Base-by-base conservation (phyloP, 2,113 vertebrate genomes). In the Melozone crissalis region DNA sequence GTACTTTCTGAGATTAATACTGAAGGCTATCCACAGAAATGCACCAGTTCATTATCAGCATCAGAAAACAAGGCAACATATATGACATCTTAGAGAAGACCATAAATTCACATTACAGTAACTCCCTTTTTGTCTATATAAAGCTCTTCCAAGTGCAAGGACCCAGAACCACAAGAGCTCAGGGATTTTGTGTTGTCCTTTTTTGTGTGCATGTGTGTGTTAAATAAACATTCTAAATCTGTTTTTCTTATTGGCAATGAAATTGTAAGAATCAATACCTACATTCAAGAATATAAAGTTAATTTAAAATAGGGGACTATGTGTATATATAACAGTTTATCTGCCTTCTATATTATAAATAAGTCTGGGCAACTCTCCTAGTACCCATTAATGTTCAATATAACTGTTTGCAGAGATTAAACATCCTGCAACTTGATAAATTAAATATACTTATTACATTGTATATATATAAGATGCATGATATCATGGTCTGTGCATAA, bases 381-480 rank as follows among this genome's bases (percentile, higher is more conserved):
- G 80, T 75, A 93, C 21, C 46, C 84, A 85, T 93, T 94, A 96
- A 90, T 65, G 54, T 89, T 97, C 96, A 96, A 95, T 91, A 74
- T 67, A 95, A 94, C 85, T 87, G 47, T 69, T 93, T 84, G 81
- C 74, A 91, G 78, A 96, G 57, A 94, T 90, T 71, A 95, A 95
- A 91, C 67, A 87, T 84, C 59, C 68, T 83, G 87, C 65, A 84
- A 83, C 61, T 87, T 91, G 91, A 95, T 84, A 83, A 87, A 90
- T 92, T 68, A 59, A 63, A 84, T n/a, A 81, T 43, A 92, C 67
- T 76, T 85, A 77, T 78, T 65, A 84, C 49, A 91, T 37, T 86
- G 62, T 71, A 14, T 49, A 54, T 87, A 52, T 58, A 30, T 76
- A 90, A 63, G 46, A 80, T 43, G 11, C 52, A 91, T 89, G 39